Evolutionary conservation across 2,797 vertebrate genomes (phyloP).

Genomic region (Xyrichtys novacula): DNA sequence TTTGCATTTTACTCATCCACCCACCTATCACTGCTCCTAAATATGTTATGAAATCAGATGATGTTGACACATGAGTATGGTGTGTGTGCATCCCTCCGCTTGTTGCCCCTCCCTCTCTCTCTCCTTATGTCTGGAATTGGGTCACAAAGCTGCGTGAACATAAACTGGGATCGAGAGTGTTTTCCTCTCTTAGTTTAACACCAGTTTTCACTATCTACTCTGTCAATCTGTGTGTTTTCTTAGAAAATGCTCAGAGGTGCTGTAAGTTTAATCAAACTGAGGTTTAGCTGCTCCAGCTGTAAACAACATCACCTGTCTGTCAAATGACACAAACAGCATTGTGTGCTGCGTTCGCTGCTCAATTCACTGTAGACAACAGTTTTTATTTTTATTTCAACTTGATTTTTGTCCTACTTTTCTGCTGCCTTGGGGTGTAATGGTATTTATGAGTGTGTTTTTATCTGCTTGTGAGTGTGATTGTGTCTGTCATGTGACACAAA

Average conservation of each 20-base stretch:
- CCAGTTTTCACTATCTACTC: conserved; percentile 34
- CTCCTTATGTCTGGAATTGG: conserved; percentile 56
- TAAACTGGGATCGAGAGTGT: conserved; percentile 37
- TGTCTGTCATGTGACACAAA: conserved; percentile 31
- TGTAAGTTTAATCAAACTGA: conserved; percentile 30
- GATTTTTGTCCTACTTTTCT: conserved; percentile 62
- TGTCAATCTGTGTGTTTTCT: conserved; percentile 43
- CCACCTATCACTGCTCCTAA: conserved; percentile 62
- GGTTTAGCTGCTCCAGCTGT: conserved; percentile 38
- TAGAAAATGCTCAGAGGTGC: conserved; percentile 17
- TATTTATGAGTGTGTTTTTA: conserved; percentile 25
- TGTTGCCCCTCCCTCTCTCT: conserved; percentile 53
- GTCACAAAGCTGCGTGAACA: conserved; percentile 68
- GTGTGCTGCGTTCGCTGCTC: conserved; percentile 15
- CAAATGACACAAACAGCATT: conserved; percentile 31
- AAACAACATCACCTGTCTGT: conserved; percentile 53
- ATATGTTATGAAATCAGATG: conserved; percentile 70
- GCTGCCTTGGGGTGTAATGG: conserved; percentile 47
- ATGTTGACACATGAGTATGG: conserved; percentile 67
- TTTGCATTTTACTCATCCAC: conserved; percentile 48
- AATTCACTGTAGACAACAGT: conserved; percentile 44
- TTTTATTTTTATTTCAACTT: conserved; percentile 65
- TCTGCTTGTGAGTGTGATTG: conserved; percentile 12
- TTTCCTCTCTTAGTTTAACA: conserved; percentile 31
- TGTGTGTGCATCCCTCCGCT: conserved; percentile 37